Evolutionary conservation across 2,888 invertebrate species (phyloP), one percentile per base, ranked within the genome.

Genomic region (Melanostoma mellinum): DNA sequence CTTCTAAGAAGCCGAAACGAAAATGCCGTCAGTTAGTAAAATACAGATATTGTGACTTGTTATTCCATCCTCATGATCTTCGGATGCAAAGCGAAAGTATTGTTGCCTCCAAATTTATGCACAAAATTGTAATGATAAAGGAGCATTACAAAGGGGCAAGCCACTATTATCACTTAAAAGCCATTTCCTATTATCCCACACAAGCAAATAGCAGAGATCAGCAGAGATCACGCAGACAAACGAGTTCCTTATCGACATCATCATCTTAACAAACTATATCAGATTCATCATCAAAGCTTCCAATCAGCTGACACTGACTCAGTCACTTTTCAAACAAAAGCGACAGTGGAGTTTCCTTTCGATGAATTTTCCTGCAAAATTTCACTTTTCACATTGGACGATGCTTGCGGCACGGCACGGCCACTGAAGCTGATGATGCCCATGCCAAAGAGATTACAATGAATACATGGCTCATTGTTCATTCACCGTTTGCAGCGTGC

Each of bases 301-400:
- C 32, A 60, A 58, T 67, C 56, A 48, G 52, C 32, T 50, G 20
- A 60, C 44, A 42, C 60, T 35, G n/a, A 60, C 38, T 60, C 60
- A 58, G 38, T 46, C 60, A 60, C 38, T 61, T 63, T 61, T 69
- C 36, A 10, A 20, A 36, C 10, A 61, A 61, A 40, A 68, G 30
- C 50, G 44, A 60, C 60, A 67, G 20, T 42, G 48, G 35, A 76
- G 72, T 67, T 76, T 77, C 67, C 76, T 72, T 72, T 76, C 53
- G 52, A 38, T 52, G 42, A 76, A 48, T 81, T 81, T 81, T 55
- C 55, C 53, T 60, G 60, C 60, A 38, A 71, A 81, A 77, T 81
- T 81, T 81, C 81, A 81, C 81, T 81, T 81, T 81, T 77, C 72
- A 76, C 77, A 20, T 58, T 61, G 77, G 33, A 67, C 67, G 75